Percentiles rank a stretch among this genome's conserved stretches.
Conservation (phyloP, 2,888 invertebrate genomes). For the Chalcis sispes region DNA sequence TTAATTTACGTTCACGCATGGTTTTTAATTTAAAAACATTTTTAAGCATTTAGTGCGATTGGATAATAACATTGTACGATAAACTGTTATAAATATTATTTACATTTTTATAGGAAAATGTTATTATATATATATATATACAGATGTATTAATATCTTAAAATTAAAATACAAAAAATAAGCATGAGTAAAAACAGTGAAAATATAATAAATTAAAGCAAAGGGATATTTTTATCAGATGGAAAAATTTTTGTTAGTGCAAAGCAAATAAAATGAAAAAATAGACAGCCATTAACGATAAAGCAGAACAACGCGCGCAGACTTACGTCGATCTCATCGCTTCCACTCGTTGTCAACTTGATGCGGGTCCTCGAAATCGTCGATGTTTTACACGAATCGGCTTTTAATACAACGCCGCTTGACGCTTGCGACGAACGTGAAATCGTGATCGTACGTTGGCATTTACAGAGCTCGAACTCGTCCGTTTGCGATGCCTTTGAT, state of each 20-base stretch:
- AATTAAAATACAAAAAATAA: too few species aligned
- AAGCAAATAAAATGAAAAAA: slow-evolving; percentile 7
- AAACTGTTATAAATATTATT: too few species aligned
- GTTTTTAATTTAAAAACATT: too few species aligned
- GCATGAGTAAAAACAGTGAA: too few species aligned
- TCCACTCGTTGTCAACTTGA: slow-evolving; percentile 14
- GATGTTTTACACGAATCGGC: slow-evolving; percentile 4
- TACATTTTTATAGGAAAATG: too few species aligned
- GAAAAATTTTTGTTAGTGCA: slow-evolving; percentile 4
- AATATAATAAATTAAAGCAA: neutral
- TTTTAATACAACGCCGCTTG: neutral
- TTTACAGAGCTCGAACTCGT: slow-evolving; percentile 27
- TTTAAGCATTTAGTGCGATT: too few species aligned
- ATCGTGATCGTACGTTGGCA: neutral
- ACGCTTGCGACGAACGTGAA: slow-evolving; percentile 12
- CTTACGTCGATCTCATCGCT: slow-evolving; percentile 44
- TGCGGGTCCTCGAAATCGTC: slow-evolving; percentile 38
- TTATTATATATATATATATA: too few species aligned
- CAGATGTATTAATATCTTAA: too few species aligned
- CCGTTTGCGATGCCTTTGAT: slow-evolving; percentile 27
- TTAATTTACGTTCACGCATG: too few species aligned
- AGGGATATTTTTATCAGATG: neutral
- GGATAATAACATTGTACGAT: too few species aligned
- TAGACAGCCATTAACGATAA: neutral
- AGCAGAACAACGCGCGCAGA: neutral